A percentile compares a stretch with the other conserved stretches of the same genome.
phyloP scores from a whole-genome alignment of 2,113 vertebrate genomes.

The Macrotis lagotis region DNA sequence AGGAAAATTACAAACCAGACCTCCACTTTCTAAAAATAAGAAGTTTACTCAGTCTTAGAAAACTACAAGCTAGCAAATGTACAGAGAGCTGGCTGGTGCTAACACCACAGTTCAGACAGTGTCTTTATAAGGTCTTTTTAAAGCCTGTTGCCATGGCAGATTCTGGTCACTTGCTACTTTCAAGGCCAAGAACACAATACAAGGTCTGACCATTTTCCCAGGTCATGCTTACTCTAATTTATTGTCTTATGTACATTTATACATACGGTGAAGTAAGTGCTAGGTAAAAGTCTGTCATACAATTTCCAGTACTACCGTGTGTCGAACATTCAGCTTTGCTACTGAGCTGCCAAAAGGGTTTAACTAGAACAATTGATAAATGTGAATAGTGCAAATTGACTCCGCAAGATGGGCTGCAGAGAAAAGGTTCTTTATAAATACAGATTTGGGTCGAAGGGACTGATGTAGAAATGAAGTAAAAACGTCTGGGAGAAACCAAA shows the following conservation, averaged over 20 bases:
- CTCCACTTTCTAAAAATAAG: constrained; percentile 93
- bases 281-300: constrained; percentile 87
- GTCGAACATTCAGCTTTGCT: constrained; percentile 82
- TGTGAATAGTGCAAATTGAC: constrained; percentile 89
- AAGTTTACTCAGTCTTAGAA: constrained; percentile 91
- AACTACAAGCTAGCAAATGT: constrained; percentile 92
- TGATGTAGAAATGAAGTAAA: constrained; percentile 79
- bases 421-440: constrained; percentile 82
- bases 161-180: constrained; percentile 85
- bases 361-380: constrained; percentile 81
- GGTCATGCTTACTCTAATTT: constrained; percentile 82
- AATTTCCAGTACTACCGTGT: constrained; percentile 86
- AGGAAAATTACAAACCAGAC: constrained; percentile 92
- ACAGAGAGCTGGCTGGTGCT: constrained; percentile 90
- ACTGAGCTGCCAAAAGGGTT: constrained; percentile 87
- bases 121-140: constrained; percentile 87
- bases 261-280: constrained; percentile 85
- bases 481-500: constrained; percentile 84
- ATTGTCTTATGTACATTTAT: constrained; percentile 88
- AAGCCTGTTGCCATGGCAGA: constrained; percentile 87
- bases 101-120: constrained; percentile 90
- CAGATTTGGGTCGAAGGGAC: constrained; percentile 80
- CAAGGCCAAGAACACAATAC: constrained; percentile 83
- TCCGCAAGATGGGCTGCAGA: constrained; percentile 83
- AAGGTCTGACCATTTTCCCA: constrained; percentile 85